These are phyloP conservation scores for Chaetodon trifasciatus DNA, from an alignment of 2,797 vertebrate genomes.

Conservation along the genomic window DNA sequence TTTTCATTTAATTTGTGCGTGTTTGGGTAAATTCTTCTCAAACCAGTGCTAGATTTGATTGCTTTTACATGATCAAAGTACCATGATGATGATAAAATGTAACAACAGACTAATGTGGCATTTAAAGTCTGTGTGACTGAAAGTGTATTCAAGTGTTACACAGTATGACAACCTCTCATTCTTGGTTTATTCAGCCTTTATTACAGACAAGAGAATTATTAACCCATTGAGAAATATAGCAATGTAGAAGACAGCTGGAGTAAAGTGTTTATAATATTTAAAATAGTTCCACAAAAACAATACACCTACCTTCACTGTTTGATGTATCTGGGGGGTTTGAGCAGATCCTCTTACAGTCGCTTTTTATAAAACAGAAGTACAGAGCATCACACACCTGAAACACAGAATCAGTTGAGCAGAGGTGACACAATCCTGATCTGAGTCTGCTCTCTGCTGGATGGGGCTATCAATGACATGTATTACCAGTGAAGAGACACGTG, in stretches of 20 bases:
- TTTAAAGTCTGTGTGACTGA: not conserved
- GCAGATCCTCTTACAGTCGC: not conserved
- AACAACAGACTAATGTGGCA: not conserved
- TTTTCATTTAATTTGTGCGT: not conserved
- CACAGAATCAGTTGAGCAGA: not conserved
- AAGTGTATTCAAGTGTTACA: not conserved
- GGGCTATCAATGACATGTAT: not conserved
- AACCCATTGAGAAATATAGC: not conserved
- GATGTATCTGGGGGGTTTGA: not conserved
- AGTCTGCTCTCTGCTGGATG: constrained; percentile 6
- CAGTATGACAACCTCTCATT: not conserved
- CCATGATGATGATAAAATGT: not conserved
- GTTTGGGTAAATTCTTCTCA: not conserved
- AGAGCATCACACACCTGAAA: not conserved
- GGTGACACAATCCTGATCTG: not conserved
- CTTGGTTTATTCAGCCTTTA: not conserved
- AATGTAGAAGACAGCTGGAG: too few species aligned
- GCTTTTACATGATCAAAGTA: not conserved
- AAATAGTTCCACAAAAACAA: not conserved
- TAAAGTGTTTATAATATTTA: not conserved
- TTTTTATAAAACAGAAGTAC: not conserved
- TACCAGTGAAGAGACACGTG: not conserved
- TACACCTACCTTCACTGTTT: not conserved
- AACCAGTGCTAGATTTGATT: not conserved
- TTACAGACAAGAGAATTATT: not conserved